Conservation (phyloP, 2,888 invertebrate species). For the Parnassius orleans region DNA sequence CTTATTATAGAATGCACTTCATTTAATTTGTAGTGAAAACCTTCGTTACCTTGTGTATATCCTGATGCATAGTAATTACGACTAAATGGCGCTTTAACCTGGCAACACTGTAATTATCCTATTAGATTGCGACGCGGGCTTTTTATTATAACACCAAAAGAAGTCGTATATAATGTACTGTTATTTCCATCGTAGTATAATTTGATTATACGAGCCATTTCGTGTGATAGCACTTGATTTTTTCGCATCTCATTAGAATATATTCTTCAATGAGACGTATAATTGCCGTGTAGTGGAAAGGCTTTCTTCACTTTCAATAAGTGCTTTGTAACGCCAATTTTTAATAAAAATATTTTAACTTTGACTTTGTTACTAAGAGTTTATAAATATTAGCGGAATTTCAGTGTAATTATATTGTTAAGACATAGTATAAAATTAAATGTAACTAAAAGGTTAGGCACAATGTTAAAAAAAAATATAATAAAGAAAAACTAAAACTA, state of each 20-base stretch:
- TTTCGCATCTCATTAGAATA: not conserved
- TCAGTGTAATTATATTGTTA: too few relatives aligned
- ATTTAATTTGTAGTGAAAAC: slow-evolving; percentile 3
- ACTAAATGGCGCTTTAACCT: slow-evolving; percentile 30
- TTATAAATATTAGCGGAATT: too few relatives aligned
- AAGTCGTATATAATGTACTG: slow-evolving; percentile 27
- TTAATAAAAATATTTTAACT: too few relatives aligned
- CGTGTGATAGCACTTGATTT: not conserved
- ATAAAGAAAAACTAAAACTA: too few relatives aligned
- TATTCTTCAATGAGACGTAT: too few relatives aligned
- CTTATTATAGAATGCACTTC: not conserved
- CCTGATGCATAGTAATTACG: slow-evolving; percentile 30
- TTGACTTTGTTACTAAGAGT: too few relatives aligned
- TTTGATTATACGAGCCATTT: not conserved
- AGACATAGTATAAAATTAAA: too few relatives aligned
- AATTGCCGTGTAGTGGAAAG: too few relatives aligned
- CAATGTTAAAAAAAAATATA: too few relatives aligned
- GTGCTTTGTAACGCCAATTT: too few relatives aligned
- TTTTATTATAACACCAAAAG: slow-evolving; percentile 30
- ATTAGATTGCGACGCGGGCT: slow-evolving; percentile 30
- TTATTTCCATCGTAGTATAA: slow-evolving; percentile 8
- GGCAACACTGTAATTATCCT: slow-evolving; percentile 38
- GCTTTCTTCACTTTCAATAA: too few relatives aligned
- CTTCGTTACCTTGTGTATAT: slow-evolving; percentile 11
- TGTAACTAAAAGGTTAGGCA: too few relatives aligned